Base-by-base conservation (phyloP, 2,888 invertebrate species). In the Cordilura impudica region DNA sequence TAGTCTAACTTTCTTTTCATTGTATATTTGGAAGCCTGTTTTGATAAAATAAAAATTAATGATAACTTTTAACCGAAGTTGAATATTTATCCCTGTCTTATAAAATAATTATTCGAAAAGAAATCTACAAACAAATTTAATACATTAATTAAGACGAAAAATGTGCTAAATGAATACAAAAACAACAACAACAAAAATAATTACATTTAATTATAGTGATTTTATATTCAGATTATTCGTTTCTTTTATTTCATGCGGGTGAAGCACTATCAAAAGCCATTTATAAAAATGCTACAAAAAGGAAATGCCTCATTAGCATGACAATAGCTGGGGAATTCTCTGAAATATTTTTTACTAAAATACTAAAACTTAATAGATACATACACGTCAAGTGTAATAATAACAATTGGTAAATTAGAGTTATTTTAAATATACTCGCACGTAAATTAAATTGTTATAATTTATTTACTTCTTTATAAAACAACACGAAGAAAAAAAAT, bases 161-260 rank as follows among this genome's bases (percentile, higher is more conserved):
- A 60, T 23, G 18, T 56, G 56, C 31, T 77, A 35, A 51, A 73
- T n/a, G n/a, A n/a, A n/a, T n/a, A 45, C 45, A 73, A 67, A 5
- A 1, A 69, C 29, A 51, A 56, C 56, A 58, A 58, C 21, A 35
- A 60, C 35, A 53, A 35, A 76, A 72, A 82, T 81, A 83, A 82
- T 82, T 82, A 82, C 79, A 78, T 80, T 83, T 82, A 83, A 82
- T 83, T 83, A 81, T 72, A 43, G 69, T 58, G 77, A 78, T 81
- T 82, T 81, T 61, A 75, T 74, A 51, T 61, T 61, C 31, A 78
- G 73, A 74, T 74, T 71, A 74, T 78, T 53, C 29, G 23, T 72
- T 39, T 58, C 26, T 51, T 14, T 26, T 53, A 35, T 26, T 39
- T 26, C 66, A 63, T 63, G 71, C 71, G 78, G 66, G 61, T 79